Evolutionary conservation across 2,888 invertebrate genomes (phyloP).

Genomic region (Melanchra persicariae): DNA sequence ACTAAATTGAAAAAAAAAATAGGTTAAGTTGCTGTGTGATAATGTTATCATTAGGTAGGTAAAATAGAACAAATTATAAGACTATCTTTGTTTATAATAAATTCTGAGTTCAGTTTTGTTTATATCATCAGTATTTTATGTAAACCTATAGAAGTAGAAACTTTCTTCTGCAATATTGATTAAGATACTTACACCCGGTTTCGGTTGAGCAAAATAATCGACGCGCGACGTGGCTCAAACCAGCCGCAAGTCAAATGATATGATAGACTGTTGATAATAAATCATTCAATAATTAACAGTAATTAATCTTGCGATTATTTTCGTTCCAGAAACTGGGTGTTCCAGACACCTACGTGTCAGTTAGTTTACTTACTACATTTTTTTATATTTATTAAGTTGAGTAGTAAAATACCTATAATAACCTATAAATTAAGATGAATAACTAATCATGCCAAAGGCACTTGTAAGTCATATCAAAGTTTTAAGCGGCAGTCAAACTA

Average conservation of each 20-base stretch:
- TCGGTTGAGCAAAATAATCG: neutral
- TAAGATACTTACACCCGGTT: neutral
- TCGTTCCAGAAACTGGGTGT: neutral
- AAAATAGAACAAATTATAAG: conserved; percentile 43
- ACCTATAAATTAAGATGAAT: conserved; percentile 50
- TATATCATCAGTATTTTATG: neutral
- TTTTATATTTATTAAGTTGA: conserved; percentile 18
- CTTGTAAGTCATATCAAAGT: conserved; percentile 79
- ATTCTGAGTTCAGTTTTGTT: neutral
- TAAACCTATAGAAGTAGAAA: neutral
- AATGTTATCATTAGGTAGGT: conserved; percentile 69
- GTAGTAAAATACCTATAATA: conserved; percentile 48
- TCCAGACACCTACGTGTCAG: neutral
- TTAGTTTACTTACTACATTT: neutral
- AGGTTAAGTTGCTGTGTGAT: conserved; percentile 71
- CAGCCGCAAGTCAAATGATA: neutral
- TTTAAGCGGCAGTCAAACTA: conserved; percentile 57
- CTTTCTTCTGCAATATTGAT: neutral
- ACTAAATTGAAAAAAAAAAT: conserved; percentile 45
- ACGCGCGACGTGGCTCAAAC: neutral
- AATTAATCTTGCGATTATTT: neutral
- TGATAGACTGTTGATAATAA: neutral
- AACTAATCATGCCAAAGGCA: conserved; percentile 77
- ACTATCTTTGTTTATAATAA: conserved; percentile 9
- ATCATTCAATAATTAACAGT: neutral